phyloP scores from a whole-genome alignment of 2,888 invertebrate species.

The Zele albiditarsus region DNA sequence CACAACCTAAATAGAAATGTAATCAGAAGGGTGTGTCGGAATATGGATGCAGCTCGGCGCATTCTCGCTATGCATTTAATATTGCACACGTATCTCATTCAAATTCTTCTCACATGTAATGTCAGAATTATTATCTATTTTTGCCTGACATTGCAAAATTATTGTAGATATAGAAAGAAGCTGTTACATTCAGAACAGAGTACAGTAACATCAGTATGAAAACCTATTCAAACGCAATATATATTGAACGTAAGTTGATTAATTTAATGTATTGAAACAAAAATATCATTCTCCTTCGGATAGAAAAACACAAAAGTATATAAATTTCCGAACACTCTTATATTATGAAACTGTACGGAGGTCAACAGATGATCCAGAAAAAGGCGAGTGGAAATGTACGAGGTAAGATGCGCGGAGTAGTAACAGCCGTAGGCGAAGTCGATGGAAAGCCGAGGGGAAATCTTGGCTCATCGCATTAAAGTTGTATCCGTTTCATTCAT shows the following conservation, averaged over 20 bases:
- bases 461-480: slow-evolving; percentile 29
- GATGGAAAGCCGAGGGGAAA: slow-evolving; percentile 31
- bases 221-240: not conserved
- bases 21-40: not conserved
- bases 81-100: slow-evolving; percentile 17
- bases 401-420: slow-evolving; percentile 4
- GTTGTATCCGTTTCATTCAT: slow-evolving; percentile 32
- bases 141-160: slow-evolving; percentile 39
- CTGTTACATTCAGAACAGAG: not conserved
- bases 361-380: slow-evolving; percentile 37
- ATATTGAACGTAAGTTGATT: not conserved
- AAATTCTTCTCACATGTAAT: slow-evolving; percentile 24
- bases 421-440: slow-evolving; percentile 1
- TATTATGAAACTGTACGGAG: slow-evolving; percentile 23
- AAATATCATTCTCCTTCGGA: not conserved
- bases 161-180: not conserved
- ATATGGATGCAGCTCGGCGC: not conserved
- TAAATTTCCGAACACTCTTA: slow-evolving; percentile 30
- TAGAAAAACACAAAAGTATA: not conserved
- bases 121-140: slow-evolving; percentile 40
- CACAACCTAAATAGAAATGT: slow-evolving; percentile 15
- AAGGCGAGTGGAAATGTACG: slow-evolving; percentile 17
- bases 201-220: too few species aligned
- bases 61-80: not conserved
- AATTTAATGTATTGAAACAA: slow-evolving; percentile 1